Conservation (phyloP, 1,140 invertebrate genomes). For the Frieseomelitta varia region DNA sequence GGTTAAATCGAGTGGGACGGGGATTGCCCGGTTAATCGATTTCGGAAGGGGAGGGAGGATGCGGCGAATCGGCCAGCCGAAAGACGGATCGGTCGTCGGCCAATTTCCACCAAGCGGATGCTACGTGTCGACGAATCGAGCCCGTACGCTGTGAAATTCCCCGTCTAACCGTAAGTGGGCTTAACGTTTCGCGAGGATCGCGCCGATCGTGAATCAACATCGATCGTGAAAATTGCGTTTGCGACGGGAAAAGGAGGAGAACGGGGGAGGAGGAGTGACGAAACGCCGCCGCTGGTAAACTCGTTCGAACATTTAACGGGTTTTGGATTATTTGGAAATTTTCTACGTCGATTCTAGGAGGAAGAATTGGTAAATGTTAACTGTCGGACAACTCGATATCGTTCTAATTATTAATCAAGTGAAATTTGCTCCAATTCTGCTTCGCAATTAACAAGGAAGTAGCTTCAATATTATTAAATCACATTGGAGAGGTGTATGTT, state of each 20-base stretch:
- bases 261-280: too few species aligned
- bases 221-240: constrained; percentile 15
- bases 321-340: not conserved
- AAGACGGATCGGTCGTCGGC: constrained; percentile 42
- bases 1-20: too few species aligned
- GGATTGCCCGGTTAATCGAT: constrained; percentile 49
- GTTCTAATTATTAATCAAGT: not conserved
- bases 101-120: constrained; percentile 25
- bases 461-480: not conserved
- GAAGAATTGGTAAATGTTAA: not conserved
- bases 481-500: not conserved
- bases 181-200: constrained; percentile 3
- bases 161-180: constrained; percentile 29
- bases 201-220: constrained; percentile 9
- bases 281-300: not conserved
- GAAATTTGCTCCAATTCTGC: not conserved
- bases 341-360: too few species aligned
- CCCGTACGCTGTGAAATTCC: constrained; percentile 11
- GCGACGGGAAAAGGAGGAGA: not conserved
- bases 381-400: not conserved
- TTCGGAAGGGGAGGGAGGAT: not conserved
- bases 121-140: not conserved
- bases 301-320: not conserved
- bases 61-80: constrained; percentile 35
- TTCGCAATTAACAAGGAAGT: not conserved